Evolutionary conservation across 2,113 vertebrate genomes (phyloP).

Genomic region (Rhipidura dahli): DNA sequence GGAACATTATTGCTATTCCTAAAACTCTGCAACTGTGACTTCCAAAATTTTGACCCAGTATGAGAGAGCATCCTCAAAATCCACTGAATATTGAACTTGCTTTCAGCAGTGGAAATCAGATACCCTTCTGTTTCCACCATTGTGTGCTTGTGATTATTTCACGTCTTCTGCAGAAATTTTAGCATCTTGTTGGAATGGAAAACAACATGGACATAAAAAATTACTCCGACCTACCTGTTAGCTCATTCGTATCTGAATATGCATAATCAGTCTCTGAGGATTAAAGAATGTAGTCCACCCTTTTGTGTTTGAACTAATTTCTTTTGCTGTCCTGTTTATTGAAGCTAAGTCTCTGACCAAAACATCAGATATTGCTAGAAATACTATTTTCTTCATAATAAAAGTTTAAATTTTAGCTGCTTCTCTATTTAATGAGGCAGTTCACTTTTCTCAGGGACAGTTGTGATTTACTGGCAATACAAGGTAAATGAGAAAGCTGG

Average conservation of each 20-base stretch:
- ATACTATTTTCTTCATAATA: background rate
- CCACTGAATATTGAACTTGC: background rate
- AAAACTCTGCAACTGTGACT: background rate
- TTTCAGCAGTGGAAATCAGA: background rate
- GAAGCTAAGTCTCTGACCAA: background rate
- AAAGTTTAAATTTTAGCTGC: background rate
- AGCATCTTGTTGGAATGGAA: background rate
- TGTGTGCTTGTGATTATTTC: background rate
- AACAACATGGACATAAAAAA: background rate
- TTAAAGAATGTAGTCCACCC: background rate
- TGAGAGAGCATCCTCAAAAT: background rate
- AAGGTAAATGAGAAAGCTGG: background rate
- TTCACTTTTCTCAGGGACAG: background rate
- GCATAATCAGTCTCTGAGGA: background rate
- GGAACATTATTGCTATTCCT: background rate
- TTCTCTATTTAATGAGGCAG: background rate
- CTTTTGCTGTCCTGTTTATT: background rate
- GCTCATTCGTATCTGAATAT: background rate
- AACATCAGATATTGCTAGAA: background rate
- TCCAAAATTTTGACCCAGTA: background rate
- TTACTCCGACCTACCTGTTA: background rate
- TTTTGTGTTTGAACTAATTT: background rate
- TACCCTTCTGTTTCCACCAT: background rate
- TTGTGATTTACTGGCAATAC: background rate
- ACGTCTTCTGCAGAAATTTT: background rate